A percentile compares a stretch with the other conserved stretches of the same genome.
Evolutionary conservation across 2,113 vertebrate species (phyloP).

Genomic region (Eleginops maclovinus): DNA sequence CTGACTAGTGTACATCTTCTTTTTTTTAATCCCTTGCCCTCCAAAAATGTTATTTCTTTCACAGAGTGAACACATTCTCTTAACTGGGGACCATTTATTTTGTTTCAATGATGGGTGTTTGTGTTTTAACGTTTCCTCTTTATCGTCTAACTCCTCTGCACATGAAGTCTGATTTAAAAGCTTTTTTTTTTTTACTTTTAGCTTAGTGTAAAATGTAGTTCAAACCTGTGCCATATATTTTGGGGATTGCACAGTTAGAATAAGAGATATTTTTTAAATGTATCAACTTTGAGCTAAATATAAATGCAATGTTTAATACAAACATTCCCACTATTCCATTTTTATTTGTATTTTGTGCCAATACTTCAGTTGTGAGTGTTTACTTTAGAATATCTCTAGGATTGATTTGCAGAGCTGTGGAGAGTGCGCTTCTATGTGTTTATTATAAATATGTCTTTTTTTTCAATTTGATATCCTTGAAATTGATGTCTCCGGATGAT

Average conservation of each 20-base stretch:
- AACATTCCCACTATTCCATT: constrained; percentile 41
- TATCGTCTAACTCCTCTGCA: constrained; percentile 20
- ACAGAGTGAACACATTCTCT: background rate
- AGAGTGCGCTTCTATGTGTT: constrained; percentile 60
- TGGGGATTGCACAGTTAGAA: constrained; percentile 29
- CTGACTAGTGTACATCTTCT: background rate
- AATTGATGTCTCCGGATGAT: constrained; percentile 73
- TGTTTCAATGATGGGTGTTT: constrained; percentile 43
- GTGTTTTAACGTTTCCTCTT: constrained; percentile 48
- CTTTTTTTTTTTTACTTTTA: constrained; percentile 29
- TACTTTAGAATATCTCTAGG: constrained; percentile 47
- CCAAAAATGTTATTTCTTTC: constrained; percentile 28
- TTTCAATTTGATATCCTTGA: constrained; percentile 54
- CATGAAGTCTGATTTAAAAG: constrained; percentile 36
- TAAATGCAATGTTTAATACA: constrained; percentile 43
- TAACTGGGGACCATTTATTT: constrained; percentile 23
- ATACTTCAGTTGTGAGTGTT: constrained; percentile 49
- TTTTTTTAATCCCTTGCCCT: background rate
- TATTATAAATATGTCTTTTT: constrained; percentile 56
- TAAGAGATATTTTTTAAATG: constrained; percentile 33
- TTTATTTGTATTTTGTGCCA: constrained; percentile 64
- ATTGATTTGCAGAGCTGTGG: constrained; percentile 49
- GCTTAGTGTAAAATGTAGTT: constrained; percentile 21
- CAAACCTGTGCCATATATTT: constrained; percentile 18
- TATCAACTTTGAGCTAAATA: constrained; percentile 47